Evolutionary conservation across 2,797 vertebrate genomes (phyloP), one percentile per base, ranked within the genome.

Genomic region (Thunnus albacares): DNA sequence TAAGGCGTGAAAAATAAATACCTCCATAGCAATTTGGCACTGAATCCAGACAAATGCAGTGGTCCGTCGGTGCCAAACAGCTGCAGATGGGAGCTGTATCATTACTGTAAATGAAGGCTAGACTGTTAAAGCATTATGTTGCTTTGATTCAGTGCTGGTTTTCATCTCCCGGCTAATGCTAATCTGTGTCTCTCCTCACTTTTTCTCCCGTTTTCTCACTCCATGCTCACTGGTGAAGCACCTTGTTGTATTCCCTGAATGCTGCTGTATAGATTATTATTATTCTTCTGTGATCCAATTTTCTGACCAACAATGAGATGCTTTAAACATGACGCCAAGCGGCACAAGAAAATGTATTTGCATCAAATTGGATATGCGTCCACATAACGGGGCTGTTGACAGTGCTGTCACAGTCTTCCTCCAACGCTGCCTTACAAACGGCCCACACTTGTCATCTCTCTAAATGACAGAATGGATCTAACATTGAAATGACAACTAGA

Each of bases 331-430:
- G 75, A 86, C 82, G 85, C 52, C 2, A n/a, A 86, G 73, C 59
- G 30, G 30, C 55, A 77, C 67, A 20, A 24, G 57, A 73, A 10
- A 72, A 85, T 38, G 61, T 63, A 74, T 75, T 79, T 52, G 53
- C 65, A 85, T 87, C 65, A 79, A 71, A 87, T 83, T 86, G 81
- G 83, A 88, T 88, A 68, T 83, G 78, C 35, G 63, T 80, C 72
- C 64, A 60, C 72, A 77, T 33, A 79, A 79, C 53, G n/a, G 35
- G 51, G 66, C 70, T 76, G 82, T 76, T 87, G 86, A 86, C 83
- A 83, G 82, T 49, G 59, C 77, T 79, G 79, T 87, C 79, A 71
- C 74, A 75, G 43, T 79, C 38, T 75, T 62, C 76, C 77, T 80
- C 68, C 77, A 71, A 72, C 6, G 64, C 69, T 73, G 58, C 14